Base-by-base conservation (phyloP, 2,113 vertebrate species). In the Megalops atlanticus region DNA sequence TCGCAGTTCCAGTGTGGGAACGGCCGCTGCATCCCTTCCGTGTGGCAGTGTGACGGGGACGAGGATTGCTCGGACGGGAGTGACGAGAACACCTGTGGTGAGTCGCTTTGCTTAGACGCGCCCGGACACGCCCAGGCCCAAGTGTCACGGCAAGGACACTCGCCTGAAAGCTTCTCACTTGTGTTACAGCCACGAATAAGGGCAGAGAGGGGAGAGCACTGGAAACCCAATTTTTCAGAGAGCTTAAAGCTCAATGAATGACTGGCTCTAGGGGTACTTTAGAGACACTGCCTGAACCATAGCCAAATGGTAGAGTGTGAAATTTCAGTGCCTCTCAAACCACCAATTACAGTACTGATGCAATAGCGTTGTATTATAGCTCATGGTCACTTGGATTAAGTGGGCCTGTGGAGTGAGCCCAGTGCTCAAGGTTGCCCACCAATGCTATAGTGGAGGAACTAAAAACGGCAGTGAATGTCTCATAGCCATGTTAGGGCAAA, bases 1-100 rank as follows among this genome's bases (percentile, higher is more conserved):
- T 96, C 93, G 35, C 97, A 99, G 31, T 99, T 98, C 82, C 96
- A 95, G 69, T 99, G 97, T 88, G 95, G 94, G 0, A 98, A 98
- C 38, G 98, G 97, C 5, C 97, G 96, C 84, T 99, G 98, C 84
- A 97, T 99, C 89, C 96, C 96, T 0, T 92, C 95, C 0, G 79
- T 99, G 8, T 99, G 98, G 97, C 95, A 95, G 79, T 99, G 98
- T 73, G 98, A 99, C 21, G 97, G 98, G 3, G 98, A 99, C 14
- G 93, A 97, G 87, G 97, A 99, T 88, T 99, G 98, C 80, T 86
- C 86, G 0, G 98, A 99, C 1, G 96, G 96, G 80, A 98, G 97
- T 24, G 97, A 99, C 6, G 98, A 99, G 76, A 93, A 76, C 82
- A 90, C 95, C 27, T 99, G 98, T 85, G 96, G 98, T 99, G 87